These are phyloP conservation scores for Drosophila nr. fundita DNA, from an alignment of 2,888 invertebrate species.

Conservation along the genomic window DNA sequence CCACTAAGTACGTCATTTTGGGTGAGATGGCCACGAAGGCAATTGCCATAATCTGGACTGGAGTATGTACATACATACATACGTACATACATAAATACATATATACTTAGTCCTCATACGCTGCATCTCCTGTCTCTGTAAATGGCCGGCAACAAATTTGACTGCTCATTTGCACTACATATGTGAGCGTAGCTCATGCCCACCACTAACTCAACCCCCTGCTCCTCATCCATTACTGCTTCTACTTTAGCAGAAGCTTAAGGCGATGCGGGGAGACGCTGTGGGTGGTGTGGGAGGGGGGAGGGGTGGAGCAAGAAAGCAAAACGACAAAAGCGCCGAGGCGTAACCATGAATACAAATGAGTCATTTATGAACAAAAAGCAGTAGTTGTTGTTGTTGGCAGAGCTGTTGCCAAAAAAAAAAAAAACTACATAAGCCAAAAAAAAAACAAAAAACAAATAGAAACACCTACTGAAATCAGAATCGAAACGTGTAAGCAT, in stretches of 20 bases:
- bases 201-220: background rate
- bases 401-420: slow-evolving; percentile 1
- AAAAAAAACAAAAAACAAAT: background rate
- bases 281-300: background rate
- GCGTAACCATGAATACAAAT: slow-evolving; percentile 73
- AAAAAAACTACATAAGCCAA: background rate
- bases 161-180: slow-evolving; percentile 48
- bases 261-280: background rate
- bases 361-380: slow-evolving; percentile 70
- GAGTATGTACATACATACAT: background rate
- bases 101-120: slow-evolving; percentile 5
- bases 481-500: slow-evolving; percentile 36
- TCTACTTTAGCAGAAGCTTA: background rate
- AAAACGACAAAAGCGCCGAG: slow-evolving; percentile 54
- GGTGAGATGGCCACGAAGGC: slow-evolving; percentile 5
- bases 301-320: background rate
- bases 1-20: slow-evolving; percentile 8
- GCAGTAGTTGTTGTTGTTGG: slow-evolving; percentile 14
- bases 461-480: slow-evolving; percentile 24
- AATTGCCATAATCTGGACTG: slow-evolving; percentile 2
- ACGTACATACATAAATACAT: slow-evolving; percentile 14
- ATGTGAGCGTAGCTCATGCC: slow-evolving; percentile 16
- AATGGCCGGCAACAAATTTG: slow-evolving; percentile 48
- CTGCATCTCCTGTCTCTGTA: slow-evolving; percentile 14
- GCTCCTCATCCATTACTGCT: background rate